phyloP scores from a whole-genome alignment of 2,113 vertebrate species.

The Colistium nudipinnis region DNA sequence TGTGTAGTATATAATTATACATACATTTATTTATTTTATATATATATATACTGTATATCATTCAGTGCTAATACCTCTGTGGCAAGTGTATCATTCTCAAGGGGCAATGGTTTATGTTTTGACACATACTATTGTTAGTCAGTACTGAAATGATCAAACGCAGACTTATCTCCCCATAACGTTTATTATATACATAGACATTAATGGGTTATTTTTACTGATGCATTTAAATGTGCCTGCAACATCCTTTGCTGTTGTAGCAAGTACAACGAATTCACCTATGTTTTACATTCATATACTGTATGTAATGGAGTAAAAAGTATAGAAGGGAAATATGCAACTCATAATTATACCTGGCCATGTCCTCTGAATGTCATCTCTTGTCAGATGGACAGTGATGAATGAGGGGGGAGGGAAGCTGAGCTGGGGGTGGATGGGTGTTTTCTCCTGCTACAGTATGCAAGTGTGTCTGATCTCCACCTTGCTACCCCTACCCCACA shows the following conservation, averaged over 20 bases:
- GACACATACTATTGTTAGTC: neutral
- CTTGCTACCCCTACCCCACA: neutral
- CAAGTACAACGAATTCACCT: neutral
- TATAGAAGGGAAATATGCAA: neutral
- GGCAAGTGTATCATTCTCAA: too few species aligned
- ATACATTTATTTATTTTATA: too few species aligned
- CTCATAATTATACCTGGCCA: neutral
- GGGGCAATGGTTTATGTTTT: too few species aligned
- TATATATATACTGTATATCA: too few species aligned
- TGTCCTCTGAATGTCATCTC: constrained; percentile 9
- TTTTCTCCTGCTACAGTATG: constrained; percentile 9
- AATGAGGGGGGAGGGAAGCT: constrained; percentile 41
- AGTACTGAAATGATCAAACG: neutral
- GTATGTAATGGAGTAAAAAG: neutral
- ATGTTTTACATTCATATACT: too few species aligned
- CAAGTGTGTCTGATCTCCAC: constrained; percentile 36
- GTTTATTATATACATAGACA: neutral
- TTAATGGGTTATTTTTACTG: neutral
- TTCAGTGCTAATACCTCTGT: neutral
- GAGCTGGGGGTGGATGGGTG: constrained; percentile 14
- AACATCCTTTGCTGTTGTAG: neutral
- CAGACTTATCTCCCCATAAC: neutral
- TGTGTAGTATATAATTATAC: neutral
- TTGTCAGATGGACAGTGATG: constrained; percentile 19
- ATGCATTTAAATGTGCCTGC: neutral